A percentile compares a stretch with the other conserved stretches of the same genome.
Evolutionary conservation across 53 echinoderm and acorn worm genomes (phyloP).

Genomic region (Paracentrotus lividus): DNA sequence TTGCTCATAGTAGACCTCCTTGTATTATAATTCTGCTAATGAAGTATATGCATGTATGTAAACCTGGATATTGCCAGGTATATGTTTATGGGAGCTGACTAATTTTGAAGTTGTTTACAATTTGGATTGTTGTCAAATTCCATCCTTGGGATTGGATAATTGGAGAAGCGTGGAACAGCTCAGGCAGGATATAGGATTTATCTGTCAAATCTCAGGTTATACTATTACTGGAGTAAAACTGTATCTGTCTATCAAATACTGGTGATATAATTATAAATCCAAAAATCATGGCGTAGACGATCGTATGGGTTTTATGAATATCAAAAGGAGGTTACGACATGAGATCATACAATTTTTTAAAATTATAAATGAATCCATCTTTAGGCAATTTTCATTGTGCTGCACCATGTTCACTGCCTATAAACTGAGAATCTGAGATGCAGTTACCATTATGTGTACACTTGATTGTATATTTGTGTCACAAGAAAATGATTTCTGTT

Average conservation of each 20-base stretch:
- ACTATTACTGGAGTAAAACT: slow-evolving; percentile 20
- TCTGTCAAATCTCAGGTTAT: slow-evolving; percentile 41
- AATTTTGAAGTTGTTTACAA: background rate
- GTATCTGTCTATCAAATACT: background rate
- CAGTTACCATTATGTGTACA: too few relatives aligned
- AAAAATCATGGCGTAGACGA: too few relatives aligned
- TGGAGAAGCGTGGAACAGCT: background rate
- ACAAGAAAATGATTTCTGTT: too few relatives aligned
- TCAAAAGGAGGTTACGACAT: too few relatives aligned
- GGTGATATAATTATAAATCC: too few relatives aligned
- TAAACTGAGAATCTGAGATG: too few relatives aligned
- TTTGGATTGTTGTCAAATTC: background rate
- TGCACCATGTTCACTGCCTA: too few relatives aligned
- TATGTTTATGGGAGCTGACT: background rate
- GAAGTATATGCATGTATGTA: background rate
- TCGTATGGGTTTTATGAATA: too few relatives aligned
- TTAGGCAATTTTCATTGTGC: too few relatives aligned
- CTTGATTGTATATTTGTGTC: too few relatives aligned
- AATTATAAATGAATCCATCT: too few relatives aligned
- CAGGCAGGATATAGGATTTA: slow-evolving; percentile 1
- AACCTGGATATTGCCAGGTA: background rate
- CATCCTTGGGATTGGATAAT: background rate
- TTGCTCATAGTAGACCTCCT: background rate
- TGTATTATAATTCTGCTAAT: slow-evolving; percentile 2
- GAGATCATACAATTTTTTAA: too few relatives aligned